Evolutionary conservation across 2,797 vertebrate genomes (phyloP).

Genomic region (Acipenser oxyrinchus): DNA sequence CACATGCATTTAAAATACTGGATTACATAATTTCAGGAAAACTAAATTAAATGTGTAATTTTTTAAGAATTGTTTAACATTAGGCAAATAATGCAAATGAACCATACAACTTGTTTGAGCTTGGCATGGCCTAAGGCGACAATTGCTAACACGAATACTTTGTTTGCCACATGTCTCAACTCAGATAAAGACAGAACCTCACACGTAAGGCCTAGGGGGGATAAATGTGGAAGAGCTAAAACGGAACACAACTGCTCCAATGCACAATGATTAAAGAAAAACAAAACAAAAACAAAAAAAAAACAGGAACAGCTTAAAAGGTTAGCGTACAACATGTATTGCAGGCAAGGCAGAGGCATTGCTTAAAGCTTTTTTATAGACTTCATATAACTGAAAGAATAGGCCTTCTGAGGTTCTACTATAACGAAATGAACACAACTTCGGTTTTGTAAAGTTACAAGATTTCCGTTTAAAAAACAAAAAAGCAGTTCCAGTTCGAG

Average conservation of each 20-base stretch:
- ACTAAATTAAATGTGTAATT: background rate
- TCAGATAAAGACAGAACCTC: conserved; percentile 56
- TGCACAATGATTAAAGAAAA: conserved; percentile 27
- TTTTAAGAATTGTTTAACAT: background rate
- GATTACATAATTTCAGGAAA: background rate
- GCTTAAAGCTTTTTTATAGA: conserved; percentile 99
- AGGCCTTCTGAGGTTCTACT: conserved; percentile 87
- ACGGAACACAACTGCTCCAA: background rate
- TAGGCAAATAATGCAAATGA: too few relatives aligned
- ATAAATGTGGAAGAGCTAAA: background rate
- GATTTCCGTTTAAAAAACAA: conserved; percentile 54
- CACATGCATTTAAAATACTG: background rate
- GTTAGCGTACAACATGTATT: conserved; percentile 77
- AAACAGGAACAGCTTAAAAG: conserved; percentile 46
- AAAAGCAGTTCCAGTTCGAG: conserved; percentile 65
- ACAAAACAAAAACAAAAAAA: conserved; percentile 47
- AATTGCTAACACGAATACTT: conserved; percentile 1
- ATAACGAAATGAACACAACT: conserved; percentile 65
- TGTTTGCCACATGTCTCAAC: conserved; percentile 13
- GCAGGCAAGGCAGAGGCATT: conserved; percentile 98
- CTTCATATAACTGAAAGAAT: conserved; percentile 94
- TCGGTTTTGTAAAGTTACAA: conserved; percentile 59
- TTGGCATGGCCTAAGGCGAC: background rate
- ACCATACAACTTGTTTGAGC: too few relatives aligned
- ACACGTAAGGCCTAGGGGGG: conserved; percentile 34